A percentile compares a stretch with the other conserved stretches of the same genome.
phyloP scores from a whole-genome alignment of 2,113 vertebrate genomes.

The Fukomys damarensis region DNA sequence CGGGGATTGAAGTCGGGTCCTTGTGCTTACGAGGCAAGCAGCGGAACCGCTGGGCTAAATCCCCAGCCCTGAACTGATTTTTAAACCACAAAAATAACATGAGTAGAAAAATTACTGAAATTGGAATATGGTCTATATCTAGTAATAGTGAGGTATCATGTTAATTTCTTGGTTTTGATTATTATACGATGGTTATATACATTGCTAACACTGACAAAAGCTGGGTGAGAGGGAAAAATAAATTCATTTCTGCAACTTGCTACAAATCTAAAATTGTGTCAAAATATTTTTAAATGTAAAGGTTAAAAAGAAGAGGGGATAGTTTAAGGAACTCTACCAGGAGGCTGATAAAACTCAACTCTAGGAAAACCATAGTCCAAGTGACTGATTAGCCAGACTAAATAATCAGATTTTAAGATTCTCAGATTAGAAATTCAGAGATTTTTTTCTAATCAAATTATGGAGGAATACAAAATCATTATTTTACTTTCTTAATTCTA shows the following conservation, averaged over 20 bases:
- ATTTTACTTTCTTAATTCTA: background rate
- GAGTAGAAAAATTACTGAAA: slow-evolving; percentile 12
- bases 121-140: background rate
- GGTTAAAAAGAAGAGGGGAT: background rate
- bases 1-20: too few relatives aligned
- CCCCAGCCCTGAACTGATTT: too few relatives aligned
- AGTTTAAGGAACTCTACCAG: background rate
- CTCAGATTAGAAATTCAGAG: slow-evolving; percentile 19
- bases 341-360: background rate
- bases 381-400: background rate
- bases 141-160: background rate
- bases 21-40: too few relatives aligned
- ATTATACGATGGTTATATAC: background rate
- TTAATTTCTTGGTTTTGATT: background rate
- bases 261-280: background rate
- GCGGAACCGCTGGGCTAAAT: too few relatives aligned
- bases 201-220: background rate
- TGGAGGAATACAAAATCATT: background rate
- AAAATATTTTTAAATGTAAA: background rate
- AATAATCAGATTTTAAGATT: background rate
- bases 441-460: background rate
- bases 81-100: background rate
- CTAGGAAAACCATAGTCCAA: background rate
- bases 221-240: background rate
- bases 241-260: background rate